Base-by-base conservation (phyloP, 2,888 invertebrate genomes). In the Ophonus ardosiacus region DNA sequence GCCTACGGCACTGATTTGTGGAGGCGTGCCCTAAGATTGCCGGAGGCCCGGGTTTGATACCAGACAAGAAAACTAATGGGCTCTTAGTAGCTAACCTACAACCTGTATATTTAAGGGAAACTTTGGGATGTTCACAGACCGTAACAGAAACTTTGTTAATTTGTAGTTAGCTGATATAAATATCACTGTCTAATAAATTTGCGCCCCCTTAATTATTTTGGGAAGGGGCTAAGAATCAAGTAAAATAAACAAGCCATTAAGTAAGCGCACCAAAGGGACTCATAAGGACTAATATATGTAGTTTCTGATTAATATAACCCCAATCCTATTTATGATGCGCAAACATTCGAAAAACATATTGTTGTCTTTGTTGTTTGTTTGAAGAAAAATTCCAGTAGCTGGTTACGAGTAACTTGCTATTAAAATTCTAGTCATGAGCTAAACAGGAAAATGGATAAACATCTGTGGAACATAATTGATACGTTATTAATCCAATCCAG, bases 361-460 rank as follows among this genome's bases (percentile, higher is more conserved):
- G 43, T 51, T 13, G 8, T 51, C 10, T 51, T 59, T 13, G 7
- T 59, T 59, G 63, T 21, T 31, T 31, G 31, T 31, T 31, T 13
- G 40, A 78, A 78, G n/a, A 78, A 78, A 78, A 78, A 78, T 78
- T 15, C 78, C 57, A 57, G 78, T 57, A 78, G 31, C 78, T 8
- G 3, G 17, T 76, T 76, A 8, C 10, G 21, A 78, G 24, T 56
- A 78, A 24, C 24, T 57, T 31, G 78, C 40, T 40, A 74, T 78
- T 57, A 78, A 78, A 78, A 78, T 78, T 78, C 80, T 59, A 80
- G n/a, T 61, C 80, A 61, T 59, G 80, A 38, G 31, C 31, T 51
- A 80, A 80, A 59, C 80, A 80, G 80, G 80, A 80, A 80, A 80
- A 80, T 61, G 80, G 59, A 80, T 61, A 80, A 31, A 61, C 80